phyloP scores from a whole-genome alignment of 37 sponge, comb jelly and placozoan species.

The Axinella damicornis region DNA sequence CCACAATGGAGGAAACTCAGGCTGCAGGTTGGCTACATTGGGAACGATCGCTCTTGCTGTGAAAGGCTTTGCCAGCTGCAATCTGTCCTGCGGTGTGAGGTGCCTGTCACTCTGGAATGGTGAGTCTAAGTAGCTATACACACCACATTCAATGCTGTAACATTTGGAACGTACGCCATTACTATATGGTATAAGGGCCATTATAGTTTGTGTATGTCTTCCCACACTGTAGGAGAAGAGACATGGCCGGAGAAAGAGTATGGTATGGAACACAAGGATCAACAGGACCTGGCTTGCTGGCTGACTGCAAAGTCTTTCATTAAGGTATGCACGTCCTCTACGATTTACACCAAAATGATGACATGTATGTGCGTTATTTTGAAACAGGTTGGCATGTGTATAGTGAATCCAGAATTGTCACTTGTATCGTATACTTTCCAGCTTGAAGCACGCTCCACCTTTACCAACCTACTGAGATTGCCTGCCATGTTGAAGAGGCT shows the following conservation, averaged over 20 bases:
- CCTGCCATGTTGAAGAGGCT: constrained; percentile 33
- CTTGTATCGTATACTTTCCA: neutral
- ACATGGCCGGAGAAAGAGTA: neutral
- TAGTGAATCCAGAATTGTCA: no score
- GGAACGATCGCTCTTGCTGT: constrained; percentile 1
- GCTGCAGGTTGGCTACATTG: neutral
- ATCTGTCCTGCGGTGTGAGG: no score
- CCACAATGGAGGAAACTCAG: no score
- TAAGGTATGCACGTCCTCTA: neutral
- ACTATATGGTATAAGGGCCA: no score
- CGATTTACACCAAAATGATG: no score
- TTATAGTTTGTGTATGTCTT: neutral
- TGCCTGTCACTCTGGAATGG: constrained; percentile 36
- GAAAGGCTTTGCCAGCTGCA: neutral
- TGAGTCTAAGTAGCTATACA: no score
- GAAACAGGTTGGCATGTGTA: no score
- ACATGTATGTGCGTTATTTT: no score
- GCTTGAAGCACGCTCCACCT: constrained; percentile 15
- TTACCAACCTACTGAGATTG: constrained; percentile 14
- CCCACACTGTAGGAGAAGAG: neutral
- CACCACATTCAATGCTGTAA: no score
- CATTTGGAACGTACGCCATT: no score
- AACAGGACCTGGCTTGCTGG: constrained; percentile 35
- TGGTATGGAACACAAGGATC: neutral
- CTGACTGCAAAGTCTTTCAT: constrained; percentile 1